Conservation (phyloP, 2,797 vertebrate genomes). For the Parotocinclus haroldoi region DNA sequence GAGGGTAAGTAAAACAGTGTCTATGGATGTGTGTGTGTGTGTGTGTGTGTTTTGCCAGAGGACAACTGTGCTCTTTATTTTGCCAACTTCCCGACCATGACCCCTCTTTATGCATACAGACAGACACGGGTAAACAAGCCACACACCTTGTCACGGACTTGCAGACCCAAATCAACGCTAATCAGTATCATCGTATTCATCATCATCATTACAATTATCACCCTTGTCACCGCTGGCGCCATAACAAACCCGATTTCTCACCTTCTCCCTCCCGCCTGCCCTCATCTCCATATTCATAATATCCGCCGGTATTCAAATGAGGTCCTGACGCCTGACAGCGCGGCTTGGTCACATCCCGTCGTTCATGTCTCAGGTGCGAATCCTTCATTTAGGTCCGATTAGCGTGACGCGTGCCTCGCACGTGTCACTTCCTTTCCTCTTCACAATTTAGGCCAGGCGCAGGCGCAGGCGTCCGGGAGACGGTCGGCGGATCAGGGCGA, state of each 20-base stretch:
- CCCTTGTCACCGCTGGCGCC: slow-evolving; percentile 45
- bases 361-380: slow-evolving; percentile 74
- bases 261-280: slow-evolving; percentile 47
- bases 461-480: slow-evolving; percentile 42
- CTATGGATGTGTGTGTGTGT: slow-evolving; percentile 23
- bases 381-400: slow-evolving; percentile 82
- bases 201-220: slow-evolving; percentile 49
- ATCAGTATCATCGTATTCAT: slow-evolving; percentile 53
- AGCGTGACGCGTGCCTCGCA: slow-evolving; percentile 77
- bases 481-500: slow-evolving; percentile 68
- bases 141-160: slow-evolving; percentile 46
- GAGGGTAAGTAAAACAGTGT: slow-evolving; percentile 53
- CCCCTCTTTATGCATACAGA: slow-evolving; percentile 39
- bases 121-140: slow-evolving; percentile 48
- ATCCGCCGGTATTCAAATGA: slow-evolving; percentile 67
- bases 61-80: slow-evolving; percentile 41
- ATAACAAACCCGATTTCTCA: slow-evolving; percentile 47
- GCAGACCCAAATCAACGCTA: slow-evolving; percentile 48
- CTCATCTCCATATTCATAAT: slow-evolving; percentile 69
- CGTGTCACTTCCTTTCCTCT: slow-evolving; percentile 81
- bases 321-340: slow-evolving; percentile 71
- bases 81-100: slow-evolving; percentile 38
- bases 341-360: slow-evolving; percentile 66
- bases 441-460: slow-evolving; percentile 74
- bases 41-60: slow-evolving; percentile 11